Evolutionary conservation across 2,113 vertebrate species (phyloP), one percentile per base, ranked within the genome.

Genomic region (Percopsis transmontana): DNA sequence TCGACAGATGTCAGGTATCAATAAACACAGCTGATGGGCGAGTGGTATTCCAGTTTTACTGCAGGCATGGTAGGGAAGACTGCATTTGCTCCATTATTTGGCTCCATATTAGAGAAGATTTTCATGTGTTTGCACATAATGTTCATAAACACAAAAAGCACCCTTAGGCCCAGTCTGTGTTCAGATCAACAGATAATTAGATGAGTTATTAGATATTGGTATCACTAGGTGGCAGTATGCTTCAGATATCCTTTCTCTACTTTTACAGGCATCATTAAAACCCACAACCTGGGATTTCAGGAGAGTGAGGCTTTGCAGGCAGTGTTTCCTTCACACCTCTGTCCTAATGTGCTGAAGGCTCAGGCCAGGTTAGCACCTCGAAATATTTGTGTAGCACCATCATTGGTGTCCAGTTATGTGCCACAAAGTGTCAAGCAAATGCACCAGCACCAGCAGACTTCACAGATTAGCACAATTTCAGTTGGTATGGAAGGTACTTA

Each of bases 281-380:
- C 96, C 24, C 90, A 98, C 44, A 94, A 94, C 76, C 65, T 98
- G 62, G 66, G 52, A 5, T 98, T 93, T 88, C 92, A 96, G 82
- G 95, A 97, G 19, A 94, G 94, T 72, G 92, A 94, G 24, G 91
- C 95, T 1, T 71, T 97, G 65, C 93, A 97, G 91, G 96, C 95
- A 42, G 85, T 95, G 82, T 97, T 97, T 90, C 81, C 92, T 27
- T 91, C 93, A 81, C 91, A 91, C 59, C 78, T 91, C 56, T 97
- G 95, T 70, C 87, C 92, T 41, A 98, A 97, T 67, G 68, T 93
- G n/a, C 88, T 99, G 38, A 94, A 89, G 82, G 87, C 94, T 70
- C 94, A 93, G 3, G 91, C 95, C 81, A 97, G 96, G 97, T 98
- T 91, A 91, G 58, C 58, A 72, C 18, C 47, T 60, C 38, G 45